phyloP scores from a whole-genome alignment of 2,113 vertebrate species.

The Anthoscopus minutus region DNA sequence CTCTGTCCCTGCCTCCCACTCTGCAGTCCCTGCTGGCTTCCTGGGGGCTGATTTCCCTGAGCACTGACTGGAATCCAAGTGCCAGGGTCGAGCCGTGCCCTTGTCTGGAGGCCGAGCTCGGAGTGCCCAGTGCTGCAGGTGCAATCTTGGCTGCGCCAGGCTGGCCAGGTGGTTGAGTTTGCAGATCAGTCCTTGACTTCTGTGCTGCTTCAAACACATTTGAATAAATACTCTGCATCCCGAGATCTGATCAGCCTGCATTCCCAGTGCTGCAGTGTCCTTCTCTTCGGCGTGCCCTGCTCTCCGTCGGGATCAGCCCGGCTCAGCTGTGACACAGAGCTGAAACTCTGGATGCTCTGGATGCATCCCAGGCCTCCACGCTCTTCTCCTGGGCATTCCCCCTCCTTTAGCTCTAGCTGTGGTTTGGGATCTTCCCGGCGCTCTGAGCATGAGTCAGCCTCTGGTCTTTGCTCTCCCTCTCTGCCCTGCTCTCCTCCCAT shows the following conservation, averaged over 20 bases:
- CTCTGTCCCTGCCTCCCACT: background rate
- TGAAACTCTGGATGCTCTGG: background rate
- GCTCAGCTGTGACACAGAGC: background rate
- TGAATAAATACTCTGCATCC: slow-evolving; percentile 22
- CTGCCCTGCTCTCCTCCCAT: background rate
- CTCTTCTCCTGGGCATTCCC: background rate
- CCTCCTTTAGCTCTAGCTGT: background rate
- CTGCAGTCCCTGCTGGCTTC: background rate
- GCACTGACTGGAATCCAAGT: background rate
- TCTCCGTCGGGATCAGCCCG: background rate
- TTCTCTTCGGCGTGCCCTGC: background rate
- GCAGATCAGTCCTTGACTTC: slow-evolving; percentile 13
- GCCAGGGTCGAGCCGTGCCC: background rate
- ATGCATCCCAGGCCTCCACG: background rate
- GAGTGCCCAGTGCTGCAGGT: background rate
- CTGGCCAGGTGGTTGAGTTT: slow-evolving; percentile 8
- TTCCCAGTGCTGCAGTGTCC: slow-evolving; percentile 24
- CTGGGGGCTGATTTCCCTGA: background rate
- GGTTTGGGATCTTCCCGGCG: background rate
- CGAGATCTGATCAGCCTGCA: background rate
- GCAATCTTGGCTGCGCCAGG: background rate
- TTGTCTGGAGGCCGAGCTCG: background rate
- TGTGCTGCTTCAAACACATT: background rate
- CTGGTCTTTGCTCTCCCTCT: background rate
- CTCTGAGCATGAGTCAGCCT: background rate